Conservation (phyloP, 1,140 invertebrate genomes). For the Brachionus rubens region DNA sequence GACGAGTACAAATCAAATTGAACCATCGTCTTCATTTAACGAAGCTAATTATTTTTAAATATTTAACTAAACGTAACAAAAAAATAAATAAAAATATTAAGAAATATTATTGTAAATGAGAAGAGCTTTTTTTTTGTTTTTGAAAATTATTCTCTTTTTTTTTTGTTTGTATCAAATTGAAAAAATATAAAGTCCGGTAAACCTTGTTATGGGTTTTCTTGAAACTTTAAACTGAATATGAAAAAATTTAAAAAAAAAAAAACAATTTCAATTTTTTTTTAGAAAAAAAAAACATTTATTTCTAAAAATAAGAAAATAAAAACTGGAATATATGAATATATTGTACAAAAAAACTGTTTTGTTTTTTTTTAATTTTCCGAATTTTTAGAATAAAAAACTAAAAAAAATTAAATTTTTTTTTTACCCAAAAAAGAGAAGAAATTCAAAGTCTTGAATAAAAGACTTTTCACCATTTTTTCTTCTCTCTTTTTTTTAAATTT, state of each 20-base stretch:
- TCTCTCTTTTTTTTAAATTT: too few species aligned
- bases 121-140: slow-evolving; percentile 1
- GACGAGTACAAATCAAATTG: neutral
- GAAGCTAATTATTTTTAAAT: slow-evolving; percentile 4
- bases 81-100: neutral
- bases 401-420: too few species aligned
- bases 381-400: too few species aligned
- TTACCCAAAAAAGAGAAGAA: too few species aligned
- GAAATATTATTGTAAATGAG: neutral
- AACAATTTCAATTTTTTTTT: neutral
- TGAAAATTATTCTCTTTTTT: neutral
- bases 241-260: neutral
- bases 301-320: neutral
- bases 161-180: neutral
- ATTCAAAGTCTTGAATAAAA: too few species aligned
- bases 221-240: slow-evolving; percentile 25
- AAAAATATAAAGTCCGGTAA: slow-evolving; percentile 3
- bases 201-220: slow-evolving; percentile 25
- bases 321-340: neutral
- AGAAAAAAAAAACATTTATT: neutral
- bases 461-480: too few species aligned
- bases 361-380: too few species aligned
- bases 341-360: too few species aligned
- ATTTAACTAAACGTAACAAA: neutral
- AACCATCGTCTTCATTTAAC: slow-evolving; percentile 16